These are phyloP conservation scores for Baccha elongata DNA, from an alignment of 2,888 invertebrate genomes.

Conservation along the genomic window DNA sequence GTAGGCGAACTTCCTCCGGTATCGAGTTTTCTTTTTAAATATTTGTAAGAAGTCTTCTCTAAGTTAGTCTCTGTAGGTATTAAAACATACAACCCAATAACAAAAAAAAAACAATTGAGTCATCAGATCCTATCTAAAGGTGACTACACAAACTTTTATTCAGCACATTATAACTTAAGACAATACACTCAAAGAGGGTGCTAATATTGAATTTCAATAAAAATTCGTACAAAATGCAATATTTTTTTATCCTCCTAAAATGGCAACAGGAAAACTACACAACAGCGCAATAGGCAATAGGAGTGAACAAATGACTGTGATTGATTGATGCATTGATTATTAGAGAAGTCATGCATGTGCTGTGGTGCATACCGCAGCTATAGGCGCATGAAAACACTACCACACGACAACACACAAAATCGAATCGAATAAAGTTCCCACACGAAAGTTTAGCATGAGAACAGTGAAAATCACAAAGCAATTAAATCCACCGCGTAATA, in stretches of 20 bases:
- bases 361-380: background rate
- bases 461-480: conserved; percentile 63
- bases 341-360: conserved; percentile 53
- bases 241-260: background rate
- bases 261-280: conserved; percentile 27
- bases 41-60: no score
- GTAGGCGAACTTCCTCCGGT: no score
- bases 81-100: no score
- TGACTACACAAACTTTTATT: conserved; percentile 6
- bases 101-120: no score
- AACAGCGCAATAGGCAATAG: conserved; percentile 67
- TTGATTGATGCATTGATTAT: conserved; percentile 72
- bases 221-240: conserved; percentile 16
- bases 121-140: background rate
- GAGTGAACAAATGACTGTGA: conserved; percentile 75
- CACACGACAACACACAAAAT: conserved; percentile 14
- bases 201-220: conserved; percentile 38
- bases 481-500: conserved; percentile 46
- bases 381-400: no score
- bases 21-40: no score
- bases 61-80: no score
- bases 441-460: conserved; percentile 42
- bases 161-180: background rate
- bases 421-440: conserved; percentile 24
- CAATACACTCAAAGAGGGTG: background rate